These are phyloP conservation scores for Pseudochirops cupreus DNA, from an alignment of 2,797 vertebrate species.

Conservation along the genomic window DNA sequence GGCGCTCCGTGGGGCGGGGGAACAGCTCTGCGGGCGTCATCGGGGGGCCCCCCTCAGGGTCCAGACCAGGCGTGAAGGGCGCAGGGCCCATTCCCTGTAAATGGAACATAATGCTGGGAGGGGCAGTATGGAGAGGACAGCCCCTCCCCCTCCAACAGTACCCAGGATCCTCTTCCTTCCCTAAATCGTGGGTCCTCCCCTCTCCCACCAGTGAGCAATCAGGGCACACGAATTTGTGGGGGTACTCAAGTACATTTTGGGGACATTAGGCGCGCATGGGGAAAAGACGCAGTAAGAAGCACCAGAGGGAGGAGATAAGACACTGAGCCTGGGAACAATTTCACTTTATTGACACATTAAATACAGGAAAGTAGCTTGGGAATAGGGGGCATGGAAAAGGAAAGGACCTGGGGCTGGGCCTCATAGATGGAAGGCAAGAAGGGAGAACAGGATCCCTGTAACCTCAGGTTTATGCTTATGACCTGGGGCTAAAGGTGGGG, in stretches of 20 bases:
- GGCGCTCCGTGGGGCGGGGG: conserved; percentile 89
- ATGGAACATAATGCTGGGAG: conserved; percentile 85
- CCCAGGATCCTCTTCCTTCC: not conserved
- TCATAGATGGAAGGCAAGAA: not conserved
- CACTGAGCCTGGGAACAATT: conserved; percentile 73
- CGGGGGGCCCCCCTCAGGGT: conserved; percentile 91
- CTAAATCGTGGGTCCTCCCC: not conserved
- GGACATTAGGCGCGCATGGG: conserved; percentile 67
- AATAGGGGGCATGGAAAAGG: conserved; percentile 30
- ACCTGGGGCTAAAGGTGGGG: not conserved
- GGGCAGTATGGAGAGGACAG: conserved; percentile 1
- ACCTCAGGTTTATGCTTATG: not conserved
- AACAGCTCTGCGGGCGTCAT: conserved; percentile 92
- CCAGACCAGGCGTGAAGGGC: conserved; percentile 91
- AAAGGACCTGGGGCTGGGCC: not conserved
- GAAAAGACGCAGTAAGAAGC: conserved; percentile 71
- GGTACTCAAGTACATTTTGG: not conserved
- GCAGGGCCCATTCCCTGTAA: conserved; percentile 94
- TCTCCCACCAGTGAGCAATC: not conserved
- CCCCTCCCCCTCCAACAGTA: not conserved
- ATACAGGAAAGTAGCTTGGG: conserved; percentile 74
- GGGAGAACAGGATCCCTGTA: not conserved
- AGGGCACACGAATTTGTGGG: not conserved
- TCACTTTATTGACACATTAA: conserved; percentile 79
- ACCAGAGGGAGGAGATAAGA: conserved; percentile 75